phyloP scores from a whole-genome alignment of 2,888 invertebrate genomes.

The Ellobium chinense region DNA sequence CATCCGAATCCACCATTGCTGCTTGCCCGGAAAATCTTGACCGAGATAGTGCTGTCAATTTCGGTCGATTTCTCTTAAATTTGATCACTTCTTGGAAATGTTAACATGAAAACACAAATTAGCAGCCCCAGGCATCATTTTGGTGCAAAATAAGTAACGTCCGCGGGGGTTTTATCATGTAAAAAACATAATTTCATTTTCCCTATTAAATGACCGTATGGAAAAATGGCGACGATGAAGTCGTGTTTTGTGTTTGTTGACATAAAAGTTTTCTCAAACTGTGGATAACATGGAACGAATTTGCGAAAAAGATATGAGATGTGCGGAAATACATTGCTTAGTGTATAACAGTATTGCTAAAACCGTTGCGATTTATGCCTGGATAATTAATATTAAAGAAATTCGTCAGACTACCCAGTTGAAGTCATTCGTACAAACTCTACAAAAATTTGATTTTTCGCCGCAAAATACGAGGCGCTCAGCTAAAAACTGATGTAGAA shows the following conservation, averaged over 20 bases:
- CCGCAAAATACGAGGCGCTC: not conserved
- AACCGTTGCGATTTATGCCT: not conserved
- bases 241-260: conserved; percentile 33
- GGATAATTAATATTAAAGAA: not conserved
- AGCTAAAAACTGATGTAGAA: not conserved
- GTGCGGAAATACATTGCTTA: not conserved
- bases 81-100: not conserved
- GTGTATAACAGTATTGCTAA: not conserved
- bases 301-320: too few species aligned
- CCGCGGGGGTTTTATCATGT: conserved; percentile 8
- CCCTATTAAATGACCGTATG: conserved; percentile 19
- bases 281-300: not conserved
- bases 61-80: not conserved
- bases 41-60: not conserved
- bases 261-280: not conserved
- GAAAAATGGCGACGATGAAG: conserved; percentile 31
- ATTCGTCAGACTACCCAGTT: conserved; percentile 26
- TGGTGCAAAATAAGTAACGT: conserved; percentile 11
- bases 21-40: not conserved
- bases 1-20: conserved; percentile 1
- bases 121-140: not conserved
- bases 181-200: conserved; percentile 18
- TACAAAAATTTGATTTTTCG: not conserved
- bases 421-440: not conserved
- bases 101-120: not conserved